Base-by-base conservation (phyloP, 2,888 invertebrate species). In the Eupsilia transversa region DNA sequence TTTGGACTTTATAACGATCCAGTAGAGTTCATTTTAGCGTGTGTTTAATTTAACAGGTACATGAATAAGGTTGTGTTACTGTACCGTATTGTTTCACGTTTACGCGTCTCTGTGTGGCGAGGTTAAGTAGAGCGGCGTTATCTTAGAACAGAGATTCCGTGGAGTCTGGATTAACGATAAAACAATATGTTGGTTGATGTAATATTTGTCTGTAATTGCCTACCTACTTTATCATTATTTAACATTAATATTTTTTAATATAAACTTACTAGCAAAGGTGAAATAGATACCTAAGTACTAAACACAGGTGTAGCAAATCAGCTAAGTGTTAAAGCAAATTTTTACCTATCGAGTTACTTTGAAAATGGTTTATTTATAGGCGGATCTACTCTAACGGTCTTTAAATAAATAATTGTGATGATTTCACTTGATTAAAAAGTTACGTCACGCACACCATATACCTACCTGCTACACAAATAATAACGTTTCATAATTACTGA, bases 71-170 rank as follows among this genome's bases (percentile, higher is more conserved):
- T 94, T 94, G 96, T 94, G 90, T 93, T 92, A 91, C 94, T 95
- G 93, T 96, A 96, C 96, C 96, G 96, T 96, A 96, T 96, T 96
- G 96, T 96, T 96, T 95, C 95, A 95, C 94, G 95, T 95, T 96
- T 95, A 95, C 94, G 94, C 94, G 93, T 93, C 93, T 95, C 94
- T 95, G 95, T 96, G 96, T 95, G 95, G 92, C 92, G 95, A 95
- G 95, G 96, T 96, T 96, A 96, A 96, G 96, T 96, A 96, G 96
- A 96, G 96, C 96, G 96, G 95, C 90, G 94, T 96, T 96, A 96
- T 96, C 96, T 96, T 92, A 80, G 96, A 94, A 96, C 95, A 96
- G 93, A 93, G 94, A 93, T 94, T 93, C 94, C 91, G 91, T 96
- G 89, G 96, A 96, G 96, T 91, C 92, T 86, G 89, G 92, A 92